A percentile compares a stretch with the other conserved stretches of the same genome.
Evolutionary conservation across 2,888 invertebrate species (phyloP).

Genomic region (Panzeria rudis): DNA sequence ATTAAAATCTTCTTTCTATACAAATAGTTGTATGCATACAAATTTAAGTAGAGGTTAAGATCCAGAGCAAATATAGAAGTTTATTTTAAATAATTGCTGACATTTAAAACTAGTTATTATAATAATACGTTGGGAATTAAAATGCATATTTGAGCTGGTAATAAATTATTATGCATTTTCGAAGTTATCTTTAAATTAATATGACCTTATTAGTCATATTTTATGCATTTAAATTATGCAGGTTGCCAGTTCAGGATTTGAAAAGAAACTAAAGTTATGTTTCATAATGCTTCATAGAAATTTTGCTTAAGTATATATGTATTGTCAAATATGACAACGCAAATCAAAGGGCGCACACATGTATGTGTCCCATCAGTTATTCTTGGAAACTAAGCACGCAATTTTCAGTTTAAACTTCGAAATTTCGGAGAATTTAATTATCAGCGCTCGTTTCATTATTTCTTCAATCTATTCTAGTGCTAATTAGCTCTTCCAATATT

Average conservation of each 20-base stretch:
- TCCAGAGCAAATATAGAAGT: background rate
- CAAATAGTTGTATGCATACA: background rate
- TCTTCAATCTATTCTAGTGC: too few relatives aligned
- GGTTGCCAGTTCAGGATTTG: background rate
- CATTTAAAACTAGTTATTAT: conserved; percentile 24
- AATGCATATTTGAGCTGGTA: conserved; percentile 16
- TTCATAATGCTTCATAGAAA: background rate
- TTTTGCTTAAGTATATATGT: too few relatives aligned
- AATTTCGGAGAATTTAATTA: too few relatives aligned
- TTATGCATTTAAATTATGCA: background rate
- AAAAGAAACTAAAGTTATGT: background rate
- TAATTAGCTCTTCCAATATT: too few relatives aligned
- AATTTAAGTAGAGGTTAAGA: background rate
- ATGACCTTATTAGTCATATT: conserved; percentile 3
- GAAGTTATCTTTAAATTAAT: conserved; percentile 12
- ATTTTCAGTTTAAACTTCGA: too few relatives aligned
- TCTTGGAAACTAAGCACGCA: too few relatives aligned
- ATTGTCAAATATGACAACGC: background rate
- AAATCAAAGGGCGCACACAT: too few relatives aligned
- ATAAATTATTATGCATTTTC: background rate
- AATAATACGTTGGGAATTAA: conserved; percentile 43
- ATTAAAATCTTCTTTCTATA: conserved; percentile 36
- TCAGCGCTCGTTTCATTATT: too few relatives aligned
- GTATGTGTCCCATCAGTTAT: too few relatives aligned
- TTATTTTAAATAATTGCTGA: conserved; percentile 42